Evolutionary conservation across 2,888 invertebrate genomes (phyloP), one percentile per base, ranked within the genome.

Genomic region (Tiphia femorata): DNA sequence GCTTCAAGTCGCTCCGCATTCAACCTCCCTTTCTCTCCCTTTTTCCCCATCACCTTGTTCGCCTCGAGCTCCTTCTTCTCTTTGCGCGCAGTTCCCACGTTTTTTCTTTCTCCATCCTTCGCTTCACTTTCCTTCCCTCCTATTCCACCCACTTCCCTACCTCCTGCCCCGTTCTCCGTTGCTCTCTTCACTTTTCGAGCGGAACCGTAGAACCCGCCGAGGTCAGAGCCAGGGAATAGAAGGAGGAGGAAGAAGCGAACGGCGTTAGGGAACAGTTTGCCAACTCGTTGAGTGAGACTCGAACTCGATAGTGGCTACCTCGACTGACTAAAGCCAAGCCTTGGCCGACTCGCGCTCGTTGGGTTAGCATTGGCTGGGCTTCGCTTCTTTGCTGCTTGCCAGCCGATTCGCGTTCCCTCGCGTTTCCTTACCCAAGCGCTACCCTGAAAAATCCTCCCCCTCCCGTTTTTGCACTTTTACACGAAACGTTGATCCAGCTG

Each of bases 251-350:
- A 68, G 61, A 49, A 60, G 59, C 57, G 69, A 70, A 55, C 66
- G 63, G 56, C 70, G 67, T 71, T 65, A n/a, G 58, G 67, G 72
- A 78, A 76, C 75, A 79, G 79, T 82, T 81, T 78, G 75, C 80
- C 77, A 78, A 81, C 80, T 81, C 78, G 78, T 77, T 77, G 73
- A 75, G 69, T 71, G 73, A 70, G 75, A 72, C 67, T 75, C 67
- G 58, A 69, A 75, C 76, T 76, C 67, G 73, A 74, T 73, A 60
- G 67, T 53, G 61, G 63, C 68, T 47, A 56, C 50, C 58, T 49
- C 51, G 64, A 23, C 49, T 47, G 62, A 37, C 50, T 50, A 51
- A 59, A 55, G 56, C 60, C 55, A 41, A 49, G 54, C 46, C 46
- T 19, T 40, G 38, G 16, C 43, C 27, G 47, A 5, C 42, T 43